Base-by-base conservation (phyloP, 2,888 invertebrate species). In the Lasius fuliginosus region DNA sequence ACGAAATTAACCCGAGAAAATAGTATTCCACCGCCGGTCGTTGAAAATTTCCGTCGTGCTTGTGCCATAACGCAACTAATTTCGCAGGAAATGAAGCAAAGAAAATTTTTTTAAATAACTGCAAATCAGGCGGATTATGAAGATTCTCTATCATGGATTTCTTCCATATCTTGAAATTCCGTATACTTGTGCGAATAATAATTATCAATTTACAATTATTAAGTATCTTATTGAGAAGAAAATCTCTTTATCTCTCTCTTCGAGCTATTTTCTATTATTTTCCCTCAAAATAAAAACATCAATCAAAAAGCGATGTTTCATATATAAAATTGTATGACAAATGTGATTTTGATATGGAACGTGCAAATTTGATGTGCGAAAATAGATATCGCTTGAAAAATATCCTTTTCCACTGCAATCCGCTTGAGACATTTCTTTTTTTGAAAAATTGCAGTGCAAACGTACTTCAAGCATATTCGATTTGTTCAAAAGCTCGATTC, bases 1-100 rank as follows among this genome's bases (percentile, higher is more conserved):
- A 87, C 89, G 81, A 84, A 89, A 89, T 89, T 89, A 89, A 86
- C 83, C 60, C 77, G 56, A 73, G 84, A 88, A 87, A 83, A 82
- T 82, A 82, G 73, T 69, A 64, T 65, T 82, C 18, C 49, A 1
- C 75, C 40, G n/a, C 12, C 23, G 36, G 49, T 49, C 33, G 62
- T n/a, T 40, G 12, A 8, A 53, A 67, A n/a, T 65, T 33, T 46
- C 62, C 53, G 15, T n/a, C 15, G 42, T 27, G 60, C 33, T 5
- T 33, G 60, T 33, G 42, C 9, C 18, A 40, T 53, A 67, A 18
- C 23, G 40, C 30, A 15, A 69, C n/a, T 30, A 68, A 67, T 49
- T 64, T 46, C 27, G n/a, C 36, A 36, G 12, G 11, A 36, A 76
- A 64, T 23, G 36, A 42, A 40, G 8, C 8, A 42, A 33, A 58